A percentile compares a stretch with the other conserved stretches of the same genome.
These are phyloP conservation scores for Thymelicus sylvestris DNA, from an alignment of 2,888 invertebrate genomes.

Conservation along the genomic window DNA sequence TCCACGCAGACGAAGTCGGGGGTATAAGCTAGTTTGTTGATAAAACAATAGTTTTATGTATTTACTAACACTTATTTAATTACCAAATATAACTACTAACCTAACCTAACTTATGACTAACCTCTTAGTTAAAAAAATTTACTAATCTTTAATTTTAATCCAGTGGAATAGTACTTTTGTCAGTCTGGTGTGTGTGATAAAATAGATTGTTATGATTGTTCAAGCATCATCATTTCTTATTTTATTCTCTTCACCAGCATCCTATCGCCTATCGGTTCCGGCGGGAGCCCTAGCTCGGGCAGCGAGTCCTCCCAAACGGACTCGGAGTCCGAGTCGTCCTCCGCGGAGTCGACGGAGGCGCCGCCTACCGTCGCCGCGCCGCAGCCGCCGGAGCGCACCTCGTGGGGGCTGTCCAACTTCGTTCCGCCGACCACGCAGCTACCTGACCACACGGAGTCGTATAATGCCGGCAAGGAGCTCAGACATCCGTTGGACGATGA, in stretches of 20 bases:
- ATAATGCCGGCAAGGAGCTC: slow-evolving; percentile 82
- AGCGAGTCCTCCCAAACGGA: slow-evolving; percentile 86
- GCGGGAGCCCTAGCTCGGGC: slow-evolving; percentile 76
- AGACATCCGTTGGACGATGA: slow-evolving; percentile 84
- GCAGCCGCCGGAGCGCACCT: slow-evolving; percentile 71
- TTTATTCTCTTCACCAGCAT: slow-evolving; percentile 55
- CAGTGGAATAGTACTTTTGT: no score
- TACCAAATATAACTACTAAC: no score
- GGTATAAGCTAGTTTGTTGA: no score
- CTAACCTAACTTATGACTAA: no score
- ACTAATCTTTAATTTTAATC: no score
- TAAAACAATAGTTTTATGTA: no score
- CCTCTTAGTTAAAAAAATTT: no score
- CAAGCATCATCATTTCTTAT: no score
- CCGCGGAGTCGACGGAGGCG: slow-evolving; percentile 71
- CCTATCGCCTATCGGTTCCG: slow-evolving; percentile 76
- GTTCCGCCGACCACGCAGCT: slow-evolving; percentile 68
- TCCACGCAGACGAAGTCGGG: no score
- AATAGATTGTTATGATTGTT: no score
- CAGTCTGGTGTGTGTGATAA: no score
- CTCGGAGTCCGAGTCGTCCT: slow-evolving; percentile 86
- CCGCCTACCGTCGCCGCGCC: slow-evolving; percentile 60
- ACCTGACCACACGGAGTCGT: slow-evolving; percentile 73
- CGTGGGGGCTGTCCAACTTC: slow-evolving; percentile 79
- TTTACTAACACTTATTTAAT: no score